phyloP scores from a whole-genome alignment of 2,888 invertebrate genomes.

The Agonopterix heracliana region DNA sequence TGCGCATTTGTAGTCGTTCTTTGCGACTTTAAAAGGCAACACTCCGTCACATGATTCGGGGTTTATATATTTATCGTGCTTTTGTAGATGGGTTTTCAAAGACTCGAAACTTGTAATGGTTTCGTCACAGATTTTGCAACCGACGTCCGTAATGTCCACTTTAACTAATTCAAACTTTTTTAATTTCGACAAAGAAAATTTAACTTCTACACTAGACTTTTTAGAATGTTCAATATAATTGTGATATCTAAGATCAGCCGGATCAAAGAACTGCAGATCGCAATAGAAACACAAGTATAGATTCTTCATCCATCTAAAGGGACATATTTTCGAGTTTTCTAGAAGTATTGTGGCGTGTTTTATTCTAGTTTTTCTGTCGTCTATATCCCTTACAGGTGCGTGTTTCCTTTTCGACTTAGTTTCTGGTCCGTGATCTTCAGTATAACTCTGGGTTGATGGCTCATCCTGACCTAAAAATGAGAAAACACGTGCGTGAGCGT shows the following conservation, averaged over 20 bases:
- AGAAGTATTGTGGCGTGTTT: constrained; percentile 42
- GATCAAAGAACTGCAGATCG: constrained; percentile 45
- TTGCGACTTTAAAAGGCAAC: constrained; percentile 49
- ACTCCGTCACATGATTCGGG: constrained; percentile 41
- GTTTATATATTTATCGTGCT: constrained; percentile 42
- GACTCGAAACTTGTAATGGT: constrained; percentile 27
- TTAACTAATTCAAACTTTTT: constrained; percentile 57
- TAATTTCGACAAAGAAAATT: constrained; percentile 36
- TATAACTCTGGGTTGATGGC: constrained; percentile 15
- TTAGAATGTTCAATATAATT: constrained; percentile 28
- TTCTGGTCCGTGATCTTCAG: constrained; percentile 14
- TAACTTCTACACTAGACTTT: constrained; percentile 28
- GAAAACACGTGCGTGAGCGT: constrained; percentile 44
- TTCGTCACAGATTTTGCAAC: constrained; percentile 49
- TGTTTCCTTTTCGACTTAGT: constrained; percentile 25
- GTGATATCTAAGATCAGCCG: constrained; percentile 41
- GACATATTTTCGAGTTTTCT: constrained; percentile 52
- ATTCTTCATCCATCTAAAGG: constrained; percentile 62
- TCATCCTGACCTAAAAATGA: constrained; percentile 59
- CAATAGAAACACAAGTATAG: constrained; percentile 58
- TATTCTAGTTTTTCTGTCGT: constrained; percentile 41
- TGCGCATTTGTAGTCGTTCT: constrained; percentile 44
- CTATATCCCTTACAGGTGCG: constrained; percentile 21
- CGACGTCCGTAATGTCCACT: constrained; percentile 50
- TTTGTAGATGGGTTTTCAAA: constrained; percentile 49